Evolutionary conservation across 2,797 vertebrate species (phyloP), one percentile per base, ranked within the genome.

Genomic region (Poecilia velifera): DNA sequence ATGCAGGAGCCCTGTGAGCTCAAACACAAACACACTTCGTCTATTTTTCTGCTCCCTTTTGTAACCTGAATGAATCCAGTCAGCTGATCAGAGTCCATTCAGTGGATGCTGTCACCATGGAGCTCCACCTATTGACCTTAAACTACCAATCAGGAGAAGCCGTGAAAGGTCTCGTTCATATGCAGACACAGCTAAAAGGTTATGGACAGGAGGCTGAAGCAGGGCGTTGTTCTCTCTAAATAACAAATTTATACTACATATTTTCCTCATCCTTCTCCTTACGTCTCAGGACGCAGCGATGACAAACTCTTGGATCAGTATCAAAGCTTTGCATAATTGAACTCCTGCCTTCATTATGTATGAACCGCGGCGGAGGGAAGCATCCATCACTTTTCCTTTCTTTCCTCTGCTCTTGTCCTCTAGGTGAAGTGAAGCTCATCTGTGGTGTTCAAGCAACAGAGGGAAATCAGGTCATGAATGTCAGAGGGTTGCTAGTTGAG

Each of bases 281-380:
- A 49, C 78, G 57, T 53, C 76, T 72, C 82, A 88, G 89, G 91
- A 90, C 90, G 90, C 93, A 94, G 88, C 66, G 86, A 89, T 88
- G 87, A 91, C 84, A 85, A 83, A 82, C 77, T 77, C 78, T 76
- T 73, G 86, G 88, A 94, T 94, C 93, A 90, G 93, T 95, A 94
- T 92, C 91, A 90, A 84, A 85, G 85, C 85, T 88, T 86, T 95
- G 87, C 91, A 95, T 95, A 92, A 95, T 95, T 95, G 83, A 96
- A 49, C 78, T 90, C 86, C 80, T 73, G 84, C 80, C 73, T 95
- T 85, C 93, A 94, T 95, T 94, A 94, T 94, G 86, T 77, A 94
- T 93, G 81, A 89, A 80, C 73, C 85, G 76, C 85, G 89, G 83
- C 85, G 76, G 79, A 86, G 73, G 55, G 82, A 70, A 53, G 71